These are phyloP conservation scores for Aplodontia rufa DNA, from an alignment of 2,113 vertebrate species.

Conservation along the genomic window DNA sequence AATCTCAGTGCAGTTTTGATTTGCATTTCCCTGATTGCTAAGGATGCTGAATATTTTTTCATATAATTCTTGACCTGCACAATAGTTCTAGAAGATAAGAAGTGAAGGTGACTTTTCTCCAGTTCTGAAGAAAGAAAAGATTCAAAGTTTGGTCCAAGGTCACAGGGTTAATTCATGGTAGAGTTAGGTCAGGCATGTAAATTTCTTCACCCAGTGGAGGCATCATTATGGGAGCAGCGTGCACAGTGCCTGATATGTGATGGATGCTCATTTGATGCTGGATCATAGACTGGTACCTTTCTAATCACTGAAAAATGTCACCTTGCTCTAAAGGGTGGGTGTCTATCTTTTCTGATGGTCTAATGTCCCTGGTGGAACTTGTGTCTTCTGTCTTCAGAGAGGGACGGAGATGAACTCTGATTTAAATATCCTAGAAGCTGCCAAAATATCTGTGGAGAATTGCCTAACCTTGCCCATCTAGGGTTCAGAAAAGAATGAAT, in stretches of 20 bases:
- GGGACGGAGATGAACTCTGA: conserved; percentile 50
- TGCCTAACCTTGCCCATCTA: conserved; percentile 52
- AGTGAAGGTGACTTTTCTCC: not conserved
- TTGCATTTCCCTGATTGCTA: too few species aligned
- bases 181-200: not conserved
- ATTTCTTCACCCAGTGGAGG: not conserved
- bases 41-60: not conserved
- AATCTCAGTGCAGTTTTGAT: too few species aligned
- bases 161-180: not conserved
- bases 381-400: conserved; percentile 34
- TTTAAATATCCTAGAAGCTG: conserved; percentile 51
- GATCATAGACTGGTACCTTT: not conserved
- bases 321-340: not conserved
- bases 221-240: not conserved
- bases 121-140: conserved; percentile 24
- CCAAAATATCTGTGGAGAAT: conserved; percentile 58
- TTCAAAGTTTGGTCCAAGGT: not conserved
- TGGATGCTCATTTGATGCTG: not conserved
- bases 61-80: not conserved
- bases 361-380: not conserved
- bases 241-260: not conserved
- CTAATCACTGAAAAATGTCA: not conserved
- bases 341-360: not conserved
- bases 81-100: conserved; percentile 20
- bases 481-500: conserved; percentile 50